Conservation (phyloP, 2,888 invertebrate genomes). For the Drosophila glabriapex region DNA sequence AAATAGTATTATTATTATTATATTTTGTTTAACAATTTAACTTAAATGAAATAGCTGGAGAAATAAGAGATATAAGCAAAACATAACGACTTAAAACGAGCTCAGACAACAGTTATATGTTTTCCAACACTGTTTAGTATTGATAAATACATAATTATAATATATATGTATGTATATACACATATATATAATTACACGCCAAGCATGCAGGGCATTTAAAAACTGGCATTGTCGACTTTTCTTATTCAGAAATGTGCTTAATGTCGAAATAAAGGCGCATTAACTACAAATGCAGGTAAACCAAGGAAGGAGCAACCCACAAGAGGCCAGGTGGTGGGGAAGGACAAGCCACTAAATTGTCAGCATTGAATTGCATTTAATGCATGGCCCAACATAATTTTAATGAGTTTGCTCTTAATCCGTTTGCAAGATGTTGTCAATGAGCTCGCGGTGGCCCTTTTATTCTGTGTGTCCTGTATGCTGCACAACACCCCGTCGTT, state of each 20-base stretch:
- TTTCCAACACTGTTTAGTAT: too few relatives aligned
- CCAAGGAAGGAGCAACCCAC: conserved; percentile 5
- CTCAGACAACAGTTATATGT: background rate
- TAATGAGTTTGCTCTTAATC: conserved; percentile 82
- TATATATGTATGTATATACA: background rate
- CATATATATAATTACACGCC: background rate
- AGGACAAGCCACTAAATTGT: conserved; percentile 33
- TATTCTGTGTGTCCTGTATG: conserved; percentile 39
- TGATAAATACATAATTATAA: background rate
- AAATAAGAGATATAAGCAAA: background rate
- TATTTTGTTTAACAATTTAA: background rate
- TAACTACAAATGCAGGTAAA: conserved; percentile 42
- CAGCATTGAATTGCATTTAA: conserved; percentile 79
- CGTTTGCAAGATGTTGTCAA: conserved; percentile 79
- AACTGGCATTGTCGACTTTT: background rate
- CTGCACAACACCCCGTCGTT: conserved; percentile 3
- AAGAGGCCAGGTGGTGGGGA: background rate
- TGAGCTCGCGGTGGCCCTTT: conserved; percentile 56
- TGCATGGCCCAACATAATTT: conserved; percentile 81
- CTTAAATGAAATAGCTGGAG: background rate
- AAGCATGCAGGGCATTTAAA: background rate
- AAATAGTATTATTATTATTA: background rate
- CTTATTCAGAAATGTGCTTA: conserved; percentile 40
- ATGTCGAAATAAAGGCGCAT: conserved; percentile 60
- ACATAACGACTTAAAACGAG: background rate